Evolutionary conservation across 1,140 invertebrate species (phyloP), one percentile per base, ranked within the genome.

Genomic region (Drosophila watanabei): DNA sequence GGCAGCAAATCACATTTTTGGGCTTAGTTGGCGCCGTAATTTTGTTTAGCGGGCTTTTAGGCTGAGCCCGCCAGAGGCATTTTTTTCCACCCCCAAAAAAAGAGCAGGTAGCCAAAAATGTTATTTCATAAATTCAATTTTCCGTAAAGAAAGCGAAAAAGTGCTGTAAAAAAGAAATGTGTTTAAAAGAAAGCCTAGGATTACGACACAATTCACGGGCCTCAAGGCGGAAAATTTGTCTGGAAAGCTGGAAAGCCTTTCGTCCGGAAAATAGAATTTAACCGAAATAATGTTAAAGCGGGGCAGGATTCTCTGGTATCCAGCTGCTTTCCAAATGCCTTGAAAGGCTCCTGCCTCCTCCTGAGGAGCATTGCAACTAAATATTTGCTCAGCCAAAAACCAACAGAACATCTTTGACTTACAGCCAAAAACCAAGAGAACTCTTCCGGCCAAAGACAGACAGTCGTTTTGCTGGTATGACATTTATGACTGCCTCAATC

Each of bases 51-150:
- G 60, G 33, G 52, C 77, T 87, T 75, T 87, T 75, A 80, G 72
- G 77, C 84, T 48, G 35, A 56, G 33, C 60, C 20, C 28, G 30
- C 46, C 80, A 75, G 48, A 65, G 46, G n/a, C 61, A 37, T 52
- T 52, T 51, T 7, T 6, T n/a, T 16, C 24, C 30, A 37, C 13
- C 10, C 24, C 6, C 13, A 41, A 41, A 20, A 32, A 37, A 6
- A 57, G 56, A 64, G 45, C 62, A 77, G 66, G 72, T 64, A 49
- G 62, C 52, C 32, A 20, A 76, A 77, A 76, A 73, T 65, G 39
- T 41, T 39, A 41, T 66, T 65, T 78, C 65, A 87, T 79, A 87
- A 87, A 87, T 82, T 80, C 60, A 87, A 87, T 87, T 87, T 82
- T 62, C 43, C 37, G 33, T 18, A 48, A 45, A 68, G 51, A 28